Evolutionary conservation across 2,888 invertebrate genomes (phyloP).

Genomic region (Nesidiocoris tenuis): DNA sequence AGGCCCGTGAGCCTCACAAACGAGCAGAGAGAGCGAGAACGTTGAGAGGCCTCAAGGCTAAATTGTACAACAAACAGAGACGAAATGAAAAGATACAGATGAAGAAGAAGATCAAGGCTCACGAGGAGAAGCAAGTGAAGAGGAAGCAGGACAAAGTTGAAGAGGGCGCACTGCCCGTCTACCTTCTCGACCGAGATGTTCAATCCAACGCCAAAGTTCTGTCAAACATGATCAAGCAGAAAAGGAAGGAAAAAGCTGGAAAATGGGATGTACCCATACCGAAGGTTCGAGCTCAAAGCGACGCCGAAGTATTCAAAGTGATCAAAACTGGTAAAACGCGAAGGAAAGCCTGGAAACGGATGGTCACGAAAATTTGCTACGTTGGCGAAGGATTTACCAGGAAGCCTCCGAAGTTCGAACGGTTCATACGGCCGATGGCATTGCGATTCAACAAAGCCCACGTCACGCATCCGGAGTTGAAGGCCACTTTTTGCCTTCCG

Average conservation of each 20-base stretch:
- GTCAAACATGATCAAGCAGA: conserved; percentile 99
- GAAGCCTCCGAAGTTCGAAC: conserved; percentile 98
- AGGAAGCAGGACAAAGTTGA: conserved; percentile 77
- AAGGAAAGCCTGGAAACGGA: conserved; percentile 97
- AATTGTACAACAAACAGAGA: conserved; percentile 93
- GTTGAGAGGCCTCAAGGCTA: conserved; percentile 93
- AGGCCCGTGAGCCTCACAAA: conserved; percentile 91
- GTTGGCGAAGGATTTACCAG: conserved; percentile 98
- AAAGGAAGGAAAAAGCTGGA: conserved; percentile 98
- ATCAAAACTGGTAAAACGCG: conserved; percentile 87
- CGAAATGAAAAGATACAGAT: conserved; percentile 98
- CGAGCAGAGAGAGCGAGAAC: conserved; percentile 86
- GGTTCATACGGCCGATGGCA: conserved; percentile 98
- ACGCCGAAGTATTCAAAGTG: conserved; percentile 94
- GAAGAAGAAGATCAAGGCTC: conserved; percentile 97
- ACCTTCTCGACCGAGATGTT: conserved; percentile 94
- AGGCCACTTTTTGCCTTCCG: conserved; percentile 95
- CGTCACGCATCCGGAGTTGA: conserved; percentile 98
- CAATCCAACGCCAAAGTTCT: conserved; percentile 92
- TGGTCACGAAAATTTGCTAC: conserved; percentile 98
- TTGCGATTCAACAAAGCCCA: conserved; percentile 95
- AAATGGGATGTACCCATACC: conserved; percentile 99
- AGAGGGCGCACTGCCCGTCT: conserved; percentile 92
- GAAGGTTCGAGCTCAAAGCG: conserved; percentile 94
- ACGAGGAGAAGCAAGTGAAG: conserved; percentile 88